A percentile compares a stretch with the other conserved stretches of the same genome.
Conservation (phyloP, 2,797 vertebrate species). For the Anolis apletophallus region DNA sequence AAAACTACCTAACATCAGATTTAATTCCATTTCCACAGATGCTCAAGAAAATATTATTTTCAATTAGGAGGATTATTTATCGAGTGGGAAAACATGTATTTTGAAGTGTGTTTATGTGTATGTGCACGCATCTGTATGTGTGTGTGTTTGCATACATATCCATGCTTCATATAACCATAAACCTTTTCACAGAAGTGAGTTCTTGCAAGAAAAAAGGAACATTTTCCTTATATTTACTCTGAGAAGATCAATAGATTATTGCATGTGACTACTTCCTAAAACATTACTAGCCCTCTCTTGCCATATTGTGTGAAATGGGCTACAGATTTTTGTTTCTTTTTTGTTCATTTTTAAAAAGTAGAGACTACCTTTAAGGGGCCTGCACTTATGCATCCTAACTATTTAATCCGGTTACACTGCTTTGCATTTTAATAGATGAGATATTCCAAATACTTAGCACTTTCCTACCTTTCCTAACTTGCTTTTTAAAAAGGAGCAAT, state of each 20-base stretch:
- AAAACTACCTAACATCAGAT: background rate
- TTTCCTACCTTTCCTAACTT: background rate
- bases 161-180: too few relatives aligned
- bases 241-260: background rate
- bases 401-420: background rate
- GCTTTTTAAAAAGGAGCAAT: background rate
- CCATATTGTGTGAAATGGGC: background rate
- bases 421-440: background rate
- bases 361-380: background rate
- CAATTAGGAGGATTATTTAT: background rate
- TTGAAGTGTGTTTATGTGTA: too few relatives aligned
- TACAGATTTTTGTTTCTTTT: too few relatives aligned
- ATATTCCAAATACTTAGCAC: background rate
- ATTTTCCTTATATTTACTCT: background rate
- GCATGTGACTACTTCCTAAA: background rate
- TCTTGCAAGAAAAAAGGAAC: background rate
- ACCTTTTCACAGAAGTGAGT: background rate
- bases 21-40: background rate
- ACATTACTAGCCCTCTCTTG: background rate
- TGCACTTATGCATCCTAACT: background rate
- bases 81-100: background rate
- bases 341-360: background rate
- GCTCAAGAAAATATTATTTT: background rate
- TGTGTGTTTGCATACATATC: too few relatives aligned
- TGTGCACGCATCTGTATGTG: too few relatives aligned